These are phyloP conservation scores for Adineta ricciae DNA, from an alignment of 2,888 invertebrate genomes.

Conservation along the genomic window DNA sequence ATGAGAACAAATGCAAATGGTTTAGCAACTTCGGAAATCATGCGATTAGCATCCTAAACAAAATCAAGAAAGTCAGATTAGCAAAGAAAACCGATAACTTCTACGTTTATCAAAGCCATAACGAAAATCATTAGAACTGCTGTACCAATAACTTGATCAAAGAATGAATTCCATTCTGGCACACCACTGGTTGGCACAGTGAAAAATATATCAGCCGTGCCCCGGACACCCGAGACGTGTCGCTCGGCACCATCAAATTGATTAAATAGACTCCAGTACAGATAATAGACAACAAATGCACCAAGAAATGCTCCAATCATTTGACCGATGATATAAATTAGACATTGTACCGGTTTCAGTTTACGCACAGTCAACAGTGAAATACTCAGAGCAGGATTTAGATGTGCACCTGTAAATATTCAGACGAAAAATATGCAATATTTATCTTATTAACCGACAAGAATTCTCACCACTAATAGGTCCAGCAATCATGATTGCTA, in stretches of 20 bases:
- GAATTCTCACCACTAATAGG: slow-evolving; percentile 26
- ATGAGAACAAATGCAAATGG: slow-evolving; percentile 33
- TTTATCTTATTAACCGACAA: background rate
- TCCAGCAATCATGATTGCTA: slow-evolving; percentile 18
- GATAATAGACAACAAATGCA: slow-evolving; percentile 18
- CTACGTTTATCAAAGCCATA: slow-evolving; percentile 51
- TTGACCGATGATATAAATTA: slow-evolving; percentile 20
- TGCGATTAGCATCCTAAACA: background rate
- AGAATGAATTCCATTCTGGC: background rate
- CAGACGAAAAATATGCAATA: no score
- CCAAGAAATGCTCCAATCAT: slow-evolving; percentile 29
- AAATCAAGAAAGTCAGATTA: background rate
- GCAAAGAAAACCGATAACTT: background rate
- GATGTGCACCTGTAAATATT: background rate
- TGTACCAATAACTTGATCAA: slow-evolving; percentile 51
- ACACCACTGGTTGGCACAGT: background rate
- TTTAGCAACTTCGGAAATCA: slow-evolving; percentile 26
- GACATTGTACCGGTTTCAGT: slow-evolving; percentile 20
- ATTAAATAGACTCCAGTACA: background rate
- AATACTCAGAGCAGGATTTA: slow-evolving; percentile 30
- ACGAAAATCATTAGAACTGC: slow-evolving; percentile 51
- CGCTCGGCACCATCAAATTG: background rate
- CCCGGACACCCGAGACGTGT: background rate
- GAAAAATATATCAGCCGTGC: background rate
- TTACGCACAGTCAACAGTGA: background rate